phyloP scores from a whole-genome alignment of 2,888 invertebrate species.

The Cremastinae sp. region DNA sequence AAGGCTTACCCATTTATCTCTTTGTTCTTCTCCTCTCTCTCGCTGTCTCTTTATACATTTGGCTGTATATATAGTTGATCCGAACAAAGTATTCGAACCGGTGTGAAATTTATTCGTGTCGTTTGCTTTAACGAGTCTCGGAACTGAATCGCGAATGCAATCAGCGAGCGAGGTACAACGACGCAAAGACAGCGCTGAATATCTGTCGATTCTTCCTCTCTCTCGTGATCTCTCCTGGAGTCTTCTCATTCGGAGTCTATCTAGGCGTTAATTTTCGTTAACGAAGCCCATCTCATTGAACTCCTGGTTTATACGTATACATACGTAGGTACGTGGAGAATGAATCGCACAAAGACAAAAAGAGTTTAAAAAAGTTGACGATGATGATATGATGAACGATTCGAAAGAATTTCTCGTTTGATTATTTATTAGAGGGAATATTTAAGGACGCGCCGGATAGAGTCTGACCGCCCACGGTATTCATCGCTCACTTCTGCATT shows the following conservation, averaged over 20 bases:
- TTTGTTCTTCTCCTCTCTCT: constrained; percentile 6
- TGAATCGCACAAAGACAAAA: no score
- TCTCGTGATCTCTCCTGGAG: constrained; percentile 31
- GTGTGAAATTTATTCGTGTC: constrained; percentile 65
- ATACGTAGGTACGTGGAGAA: neutral
- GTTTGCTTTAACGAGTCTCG: constrained; percentile 64
- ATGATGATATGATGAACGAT: no score
- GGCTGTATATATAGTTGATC: constrained; percentile 13
- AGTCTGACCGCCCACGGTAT: constrained; percentile 48
- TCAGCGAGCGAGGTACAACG: constrained; percentile 54
- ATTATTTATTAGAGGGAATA: no score
- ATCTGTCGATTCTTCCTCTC: constrained; percentile 14
- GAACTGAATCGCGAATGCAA: constrained; percentile 63
- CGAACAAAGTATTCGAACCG: constrained; percentile 55
- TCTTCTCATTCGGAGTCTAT: constrained; percentile 22
- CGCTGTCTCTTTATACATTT: constrained; percentile 5
- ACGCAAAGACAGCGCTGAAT: constrained; percentile 22
- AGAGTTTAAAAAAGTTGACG: no score
- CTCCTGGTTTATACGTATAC: constrained; percentile 56
- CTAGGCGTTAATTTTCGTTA: constrained; percentile 64
- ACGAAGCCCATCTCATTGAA: constrained; percentile 55
- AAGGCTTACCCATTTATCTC: constrained; percentile 34
- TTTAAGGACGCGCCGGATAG: no score
- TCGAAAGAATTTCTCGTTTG: no score
- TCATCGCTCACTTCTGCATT: constrained; percentile 7